Evolutionary conservation across 1,140 invertebrate species (phyloP).

Genomic region (Yoshiicerus persimilis): DNA sequence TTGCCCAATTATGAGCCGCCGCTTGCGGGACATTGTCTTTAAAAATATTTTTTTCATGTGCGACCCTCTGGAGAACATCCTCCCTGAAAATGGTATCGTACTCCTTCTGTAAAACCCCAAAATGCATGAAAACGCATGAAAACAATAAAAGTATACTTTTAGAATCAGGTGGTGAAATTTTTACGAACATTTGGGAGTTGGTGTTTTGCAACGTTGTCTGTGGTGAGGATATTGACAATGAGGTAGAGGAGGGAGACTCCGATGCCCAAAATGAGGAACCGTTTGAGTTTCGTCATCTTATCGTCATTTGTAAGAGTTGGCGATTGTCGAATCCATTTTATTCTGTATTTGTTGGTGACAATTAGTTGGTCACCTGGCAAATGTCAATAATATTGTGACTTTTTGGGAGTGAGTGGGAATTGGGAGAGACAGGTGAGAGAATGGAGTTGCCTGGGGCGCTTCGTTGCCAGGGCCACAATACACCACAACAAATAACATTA

Average conservation of each 20-base stretch:
- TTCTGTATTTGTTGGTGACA: neutral
- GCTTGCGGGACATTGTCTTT: neutral
- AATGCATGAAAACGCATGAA: too few species aligned
- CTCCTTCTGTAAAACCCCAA: neutral
- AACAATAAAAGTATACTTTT: neutral
- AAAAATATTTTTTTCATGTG: neutral
- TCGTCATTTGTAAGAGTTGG: too few species aligned
- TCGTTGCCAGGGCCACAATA: neutral
- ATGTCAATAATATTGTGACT: neutral
- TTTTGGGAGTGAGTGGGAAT: neutral
- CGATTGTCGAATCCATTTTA: too few species aligned
- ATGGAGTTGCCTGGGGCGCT: neutral
- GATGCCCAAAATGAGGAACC: neutral
- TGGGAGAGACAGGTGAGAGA: neutral
- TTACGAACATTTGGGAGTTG: neutral
- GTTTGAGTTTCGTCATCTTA: neutral
- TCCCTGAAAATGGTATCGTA: neutral
- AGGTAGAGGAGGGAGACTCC: neutral
- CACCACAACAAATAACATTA: neutral
- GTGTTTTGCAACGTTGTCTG: neutral
- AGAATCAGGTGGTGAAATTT: neutral
- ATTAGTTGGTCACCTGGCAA: neutral
- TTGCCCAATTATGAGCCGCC: neutral
- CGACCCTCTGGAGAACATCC: neutral
- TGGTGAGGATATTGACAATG: neutral